Conservation (phyloP, 2,797 vertebrate genomes). For the Aldrovandia affinis region DNA sequence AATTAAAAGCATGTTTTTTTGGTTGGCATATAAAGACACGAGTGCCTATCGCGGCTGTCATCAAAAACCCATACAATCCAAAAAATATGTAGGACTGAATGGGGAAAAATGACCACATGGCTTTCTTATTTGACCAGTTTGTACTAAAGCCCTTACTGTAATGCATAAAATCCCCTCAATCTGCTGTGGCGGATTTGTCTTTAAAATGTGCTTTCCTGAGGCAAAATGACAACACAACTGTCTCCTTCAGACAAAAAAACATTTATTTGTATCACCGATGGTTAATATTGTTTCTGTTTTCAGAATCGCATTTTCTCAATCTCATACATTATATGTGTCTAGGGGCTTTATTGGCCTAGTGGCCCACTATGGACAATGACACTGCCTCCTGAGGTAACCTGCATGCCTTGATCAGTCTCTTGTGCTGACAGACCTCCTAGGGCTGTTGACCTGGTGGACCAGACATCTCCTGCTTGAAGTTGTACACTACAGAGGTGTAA, state of each 20-base stretch:
- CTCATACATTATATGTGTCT: not conserved
- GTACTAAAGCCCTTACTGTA: constrained; percentile 40
- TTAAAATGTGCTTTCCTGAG: constrained; percentile 41
- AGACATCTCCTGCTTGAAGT: constrained; percentile 9
- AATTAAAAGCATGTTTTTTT: constrained; percentile 36
- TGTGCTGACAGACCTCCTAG: constrained; percentile 18
- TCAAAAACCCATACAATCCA: constrained; percentile 37
- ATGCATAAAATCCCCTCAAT: constrained; percentile 36
- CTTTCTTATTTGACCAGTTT: constrained; percentile 35
- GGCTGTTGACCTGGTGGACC: constrained; percentile 30
- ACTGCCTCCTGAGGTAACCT: constrained; percentile 16
- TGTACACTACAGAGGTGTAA: constrained; percentile 21
- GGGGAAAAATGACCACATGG: constrained; percentile 30
- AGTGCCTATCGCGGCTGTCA: constrained; percentile 34
- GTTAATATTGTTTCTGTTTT: constrained; percentile 30
- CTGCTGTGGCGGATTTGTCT: constrained; percentile 12
- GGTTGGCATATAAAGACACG: constrained; percentile 39
- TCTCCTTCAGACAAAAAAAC: constrained; percentile 33
- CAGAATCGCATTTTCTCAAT: constrained; percentile 16
- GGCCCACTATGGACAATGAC: constrained; percentile 16
- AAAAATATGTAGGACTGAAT: constrained; percentile 25
- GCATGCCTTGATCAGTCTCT: constrained; percentile 12
- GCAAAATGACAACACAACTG: constrained; percentile 34
- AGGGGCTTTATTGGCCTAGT: constrained; percentile 2
- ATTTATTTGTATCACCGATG: constrained; percentile 25